Evolutionary conservation across 2,888 invertebrate genomes (phyloP).

Genomic region (Argynnis bischoffii): DNA sequence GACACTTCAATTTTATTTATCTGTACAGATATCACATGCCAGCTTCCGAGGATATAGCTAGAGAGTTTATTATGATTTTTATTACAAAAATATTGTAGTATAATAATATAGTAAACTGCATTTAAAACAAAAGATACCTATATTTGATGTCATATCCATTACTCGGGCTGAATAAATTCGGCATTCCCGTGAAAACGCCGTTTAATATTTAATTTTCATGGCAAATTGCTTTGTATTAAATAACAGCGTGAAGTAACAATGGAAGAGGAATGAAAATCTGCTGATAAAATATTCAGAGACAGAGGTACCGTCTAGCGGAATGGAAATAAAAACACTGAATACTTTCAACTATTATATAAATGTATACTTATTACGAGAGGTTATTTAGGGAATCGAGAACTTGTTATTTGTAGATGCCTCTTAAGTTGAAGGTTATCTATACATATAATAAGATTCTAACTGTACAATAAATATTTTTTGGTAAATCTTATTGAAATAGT

Average conservation of each 20-base stretch:
- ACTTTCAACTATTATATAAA: conserved; percentile 10
- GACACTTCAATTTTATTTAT: no score
- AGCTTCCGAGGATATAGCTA: no score
- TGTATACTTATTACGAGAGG: conserved; percentile 4
- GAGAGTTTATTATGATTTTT: no score
- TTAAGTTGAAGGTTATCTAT: no score
- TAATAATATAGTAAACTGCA: background rate
- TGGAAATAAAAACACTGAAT: conserved; percentile 7
- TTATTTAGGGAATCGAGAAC: background rate
- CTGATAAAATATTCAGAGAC: conserved; percentile 34
- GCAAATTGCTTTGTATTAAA: conserved; percentile 38
- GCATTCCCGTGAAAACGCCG: conserved; percentile 27
- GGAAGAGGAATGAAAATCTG: conserved; percentile 26
- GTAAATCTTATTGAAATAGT: no score
- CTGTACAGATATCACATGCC: no score
- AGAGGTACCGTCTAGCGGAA: conserved; percentile 18
- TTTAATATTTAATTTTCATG: conserved; percentile 36
- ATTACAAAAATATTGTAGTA: no score
- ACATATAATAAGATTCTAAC: no score
- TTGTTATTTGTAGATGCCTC: no score
- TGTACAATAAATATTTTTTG: no score
- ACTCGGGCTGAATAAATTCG: conserved; percentile 18
- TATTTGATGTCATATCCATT: conserved; percentile 5
- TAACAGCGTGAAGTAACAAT: conserved; percentile 32
- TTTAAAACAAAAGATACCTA: background rate